phyloP scores from a whole-genome alignment of 2,797 vertebrate genomes.

The Ibycter americanus region DNA sequence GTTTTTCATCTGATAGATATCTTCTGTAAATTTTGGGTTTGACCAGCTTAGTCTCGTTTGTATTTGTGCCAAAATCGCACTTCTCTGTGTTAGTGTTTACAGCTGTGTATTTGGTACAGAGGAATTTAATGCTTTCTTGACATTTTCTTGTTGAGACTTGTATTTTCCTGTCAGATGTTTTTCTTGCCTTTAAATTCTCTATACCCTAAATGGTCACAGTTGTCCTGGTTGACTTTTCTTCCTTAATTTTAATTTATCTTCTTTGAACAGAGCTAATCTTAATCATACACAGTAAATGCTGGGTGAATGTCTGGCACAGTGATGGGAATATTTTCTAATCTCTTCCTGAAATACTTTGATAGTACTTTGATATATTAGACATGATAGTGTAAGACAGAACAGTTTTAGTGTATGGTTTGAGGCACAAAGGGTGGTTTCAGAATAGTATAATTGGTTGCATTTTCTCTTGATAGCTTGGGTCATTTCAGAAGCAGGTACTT shows the following conservation, averaged over 20 bases:
- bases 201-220: neutral
- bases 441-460: neutral
- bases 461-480: neutral
- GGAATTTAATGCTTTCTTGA: slow-evolving; percentile 11
- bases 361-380: neutral
- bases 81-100: neutral
- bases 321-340: neutral
- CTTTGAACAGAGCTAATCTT: slow-evolving; percentile 6
- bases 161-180: slow-evolving; percentile 14
- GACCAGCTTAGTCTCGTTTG: neutral
- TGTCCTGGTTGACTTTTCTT: neutral
- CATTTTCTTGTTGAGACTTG: neutral
- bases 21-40: neutral
- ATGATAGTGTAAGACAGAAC: neutral
- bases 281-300: neutral
- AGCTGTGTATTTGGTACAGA: neutral
- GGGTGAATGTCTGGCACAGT: neutral
- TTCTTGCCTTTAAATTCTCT: neutral
- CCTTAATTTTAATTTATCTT: neutral
- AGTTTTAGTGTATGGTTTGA: neutral
- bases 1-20: neutral
- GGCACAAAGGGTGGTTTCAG: neutral
- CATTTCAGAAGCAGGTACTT: neutral
- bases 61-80: neutral
- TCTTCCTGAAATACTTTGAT: neutral